phyloP scores from a whole-genome alignment of 64 coral and sea anemone genomes.

The Actinia equina region DNA sequence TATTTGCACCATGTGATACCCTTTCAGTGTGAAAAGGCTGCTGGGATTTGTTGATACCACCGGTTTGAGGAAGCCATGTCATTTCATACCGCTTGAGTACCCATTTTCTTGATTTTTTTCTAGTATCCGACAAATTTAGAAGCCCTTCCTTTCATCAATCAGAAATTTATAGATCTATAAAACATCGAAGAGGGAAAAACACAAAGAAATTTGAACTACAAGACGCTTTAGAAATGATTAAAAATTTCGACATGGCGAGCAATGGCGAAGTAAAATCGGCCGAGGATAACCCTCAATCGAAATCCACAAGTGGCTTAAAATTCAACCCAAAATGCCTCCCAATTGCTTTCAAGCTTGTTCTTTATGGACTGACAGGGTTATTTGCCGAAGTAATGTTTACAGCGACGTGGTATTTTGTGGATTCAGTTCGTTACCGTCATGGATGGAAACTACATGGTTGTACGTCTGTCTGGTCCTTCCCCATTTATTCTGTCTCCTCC shows the following conservation, averaged over 20 bases:
- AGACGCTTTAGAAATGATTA: background rate
- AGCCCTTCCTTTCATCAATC: background rate
- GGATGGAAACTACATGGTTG: constrained; percentile 95
- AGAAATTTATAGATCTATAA: background rate
- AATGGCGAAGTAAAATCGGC: background rate
- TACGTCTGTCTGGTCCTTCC: constrained; percentile 93
- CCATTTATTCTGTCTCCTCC: constrained; percentile 80
- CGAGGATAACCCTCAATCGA: background rate
- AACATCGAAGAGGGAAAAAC: background rate
- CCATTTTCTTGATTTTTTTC: background rate
- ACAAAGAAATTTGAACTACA: background rate
- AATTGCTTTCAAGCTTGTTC: constrained; percentile 55
- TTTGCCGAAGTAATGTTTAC: constrained; percentile 97
- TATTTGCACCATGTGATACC: no score
- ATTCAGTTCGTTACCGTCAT: constrained; percentile 65
- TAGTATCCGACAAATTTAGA: background rate
- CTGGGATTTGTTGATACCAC: constrained; percentile 33
- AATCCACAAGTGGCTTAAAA: background rate
- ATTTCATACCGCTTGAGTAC: no score
- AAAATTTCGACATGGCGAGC: background rate
- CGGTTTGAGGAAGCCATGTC: background rate
- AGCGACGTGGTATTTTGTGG: constrained; percentile 93
- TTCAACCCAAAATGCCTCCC: constrained; percentile 35
- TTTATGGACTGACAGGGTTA: constrained; percentile 88
- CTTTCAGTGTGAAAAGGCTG: background rate